Conservation (phyloP, 2,113 vertebrate species). For the Nyctibius bracteatus region DNA sequence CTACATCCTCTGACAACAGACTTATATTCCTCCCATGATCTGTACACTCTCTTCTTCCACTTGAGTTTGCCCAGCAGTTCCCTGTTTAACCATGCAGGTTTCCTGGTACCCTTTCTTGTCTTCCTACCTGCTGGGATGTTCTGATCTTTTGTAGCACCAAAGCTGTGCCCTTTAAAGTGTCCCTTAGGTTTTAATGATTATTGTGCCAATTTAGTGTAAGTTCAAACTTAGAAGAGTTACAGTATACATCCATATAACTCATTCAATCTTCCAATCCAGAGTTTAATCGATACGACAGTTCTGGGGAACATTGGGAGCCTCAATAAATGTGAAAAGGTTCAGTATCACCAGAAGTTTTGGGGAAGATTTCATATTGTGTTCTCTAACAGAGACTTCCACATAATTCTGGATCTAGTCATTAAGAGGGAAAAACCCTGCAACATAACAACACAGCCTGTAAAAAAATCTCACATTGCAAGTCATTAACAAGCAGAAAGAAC, state of each 20-base stretch:
- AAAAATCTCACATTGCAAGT: neutral
- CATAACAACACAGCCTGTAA: neutral
- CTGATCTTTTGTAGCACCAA: slow-evolving; percentile 18
- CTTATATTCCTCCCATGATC: too few relatives aligned
- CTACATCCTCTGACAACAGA: too few relatives aligned
- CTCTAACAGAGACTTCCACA: neutral
- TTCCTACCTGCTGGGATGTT: too few relatives aligned
- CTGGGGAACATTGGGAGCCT: neutral
- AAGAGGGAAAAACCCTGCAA: neutral
- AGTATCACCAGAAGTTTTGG: neutral
- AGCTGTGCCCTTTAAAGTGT: neutral
- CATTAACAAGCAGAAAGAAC: neutral
- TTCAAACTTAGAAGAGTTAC: neutral
- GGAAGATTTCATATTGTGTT: neutral
- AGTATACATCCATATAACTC: neutral
- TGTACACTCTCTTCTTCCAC: too few relatives aligned
- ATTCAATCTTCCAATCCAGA: neutral
- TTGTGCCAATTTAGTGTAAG: neutral
- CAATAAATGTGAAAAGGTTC: neutral
- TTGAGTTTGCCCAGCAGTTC: too few relatives aligned
- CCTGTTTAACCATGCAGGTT: too few relatives aligned
- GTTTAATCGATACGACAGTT: neutral
- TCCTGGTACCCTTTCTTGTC: too few relatives aligned
- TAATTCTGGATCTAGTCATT: neutral
- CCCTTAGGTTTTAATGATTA: neutral